These are phyloP conservation scores for Trichogramma pretiosum DNA, from an alignment of 1,140 invertebrate genomes.

Conservation along the genomic window DNA sequence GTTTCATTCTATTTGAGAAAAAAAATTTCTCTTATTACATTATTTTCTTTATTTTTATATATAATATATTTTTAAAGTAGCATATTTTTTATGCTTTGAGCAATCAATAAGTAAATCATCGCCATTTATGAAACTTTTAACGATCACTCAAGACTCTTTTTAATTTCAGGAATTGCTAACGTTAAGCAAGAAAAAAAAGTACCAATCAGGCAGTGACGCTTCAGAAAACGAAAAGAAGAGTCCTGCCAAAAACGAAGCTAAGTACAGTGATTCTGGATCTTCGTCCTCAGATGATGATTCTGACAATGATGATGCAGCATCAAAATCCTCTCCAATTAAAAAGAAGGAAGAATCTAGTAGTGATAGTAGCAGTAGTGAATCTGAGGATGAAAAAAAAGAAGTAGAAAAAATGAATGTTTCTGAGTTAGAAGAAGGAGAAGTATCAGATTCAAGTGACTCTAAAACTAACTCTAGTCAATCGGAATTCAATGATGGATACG, in stretches of 20 bases:
- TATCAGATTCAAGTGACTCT: constrained; percentile 52
- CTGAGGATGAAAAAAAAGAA: constrained; percentile 46
- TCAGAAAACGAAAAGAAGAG: constrained; percentile 51
- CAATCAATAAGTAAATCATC: no score
- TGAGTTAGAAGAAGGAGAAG: constrained; percentile 67
- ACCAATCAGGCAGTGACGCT: constrained; percentile 46
- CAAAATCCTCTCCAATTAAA: no score
- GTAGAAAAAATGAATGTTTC: constrained; percentile 48
- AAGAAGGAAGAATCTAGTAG: constrained; percentile 39
- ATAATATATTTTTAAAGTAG: no score
- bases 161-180: constrained; percentile 73
- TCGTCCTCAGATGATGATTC: constrained; percentile 68
- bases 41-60: no score
- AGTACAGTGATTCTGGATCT: constrained; percentile 50
- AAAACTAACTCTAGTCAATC: constrained; percentile 52
- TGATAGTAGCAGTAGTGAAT: constrained; percentile 51
- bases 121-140: no score
- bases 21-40: no score
- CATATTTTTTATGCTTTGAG: no score
- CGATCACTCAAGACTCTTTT: constrained; percentile 16
- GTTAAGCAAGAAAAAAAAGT: constrained; percentile 78
- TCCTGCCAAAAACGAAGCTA: constrained; percentile 35
- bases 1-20: no score
- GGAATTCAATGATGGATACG: constrained; percentile 77
- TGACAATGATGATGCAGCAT: no score